phyloP scores from a whole-genome alignment of 2,797 vertebrate species.

The Strix occidentalis region DNA sequence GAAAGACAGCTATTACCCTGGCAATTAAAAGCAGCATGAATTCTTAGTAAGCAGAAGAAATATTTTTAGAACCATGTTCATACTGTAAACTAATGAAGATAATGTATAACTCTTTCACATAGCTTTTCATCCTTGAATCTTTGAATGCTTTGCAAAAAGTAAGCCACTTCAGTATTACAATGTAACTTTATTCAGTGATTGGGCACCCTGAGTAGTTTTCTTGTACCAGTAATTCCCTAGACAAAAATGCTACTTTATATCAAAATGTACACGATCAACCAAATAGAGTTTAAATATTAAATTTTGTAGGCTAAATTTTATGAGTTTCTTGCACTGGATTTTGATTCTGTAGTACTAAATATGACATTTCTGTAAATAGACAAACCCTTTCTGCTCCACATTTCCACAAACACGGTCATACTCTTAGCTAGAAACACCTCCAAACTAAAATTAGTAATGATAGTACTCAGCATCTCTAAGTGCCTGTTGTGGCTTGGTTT shows the following conservation, averaged over 20 bases:
- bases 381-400: neutral
- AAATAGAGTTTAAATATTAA: neutral
- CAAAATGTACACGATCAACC: neutral
- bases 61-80: neutral
- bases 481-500: neutral
- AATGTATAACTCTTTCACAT: neutral
- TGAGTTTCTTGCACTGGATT: neutral
- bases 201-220: neutral
- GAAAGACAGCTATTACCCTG: neutral
- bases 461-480: neutral
- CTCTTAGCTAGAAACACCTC: neutral
- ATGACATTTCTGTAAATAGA: neutral
- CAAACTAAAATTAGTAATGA: neutral
- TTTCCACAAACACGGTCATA: neutral
- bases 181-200: neutral
- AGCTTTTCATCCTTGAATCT: neutral
- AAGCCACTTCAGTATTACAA: neutral
- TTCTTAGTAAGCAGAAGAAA: neutral
- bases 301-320: neutral
- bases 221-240: neutral
- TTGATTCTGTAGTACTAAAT: neutral
- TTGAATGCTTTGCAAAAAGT: neutral
- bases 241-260: neutral
- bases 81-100: neutral
- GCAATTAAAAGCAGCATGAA: constrained; percentile 42